phyloP scores from a whole-genome alignment of 2,113 vertebrate genomes.

The Melierax canorus region DNA sequence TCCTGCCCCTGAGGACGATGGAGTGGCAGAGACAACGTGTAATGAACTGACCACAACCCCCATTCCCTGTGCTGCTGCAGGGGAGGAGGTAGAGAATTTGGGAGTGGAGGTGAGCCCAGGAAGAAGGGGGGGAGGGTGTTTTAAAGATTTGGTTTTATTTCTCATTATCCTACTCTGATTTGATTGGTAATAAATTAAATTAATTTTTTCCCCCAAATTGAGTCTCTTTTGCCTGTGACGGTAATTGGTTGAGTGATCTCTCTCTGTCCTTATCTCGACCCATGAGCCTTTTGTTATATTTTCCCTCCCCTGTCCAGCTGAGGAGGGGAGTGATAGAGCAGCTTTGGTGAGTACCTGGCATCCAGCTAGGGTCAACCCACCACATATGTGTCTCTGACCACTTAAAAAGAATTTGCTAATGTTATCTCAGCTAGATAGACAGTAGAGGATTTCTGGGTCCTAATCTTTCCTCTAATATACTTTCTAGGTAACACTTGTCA shows the following conservation, averaged over 20 bases:
- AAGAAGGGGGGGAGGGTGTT: not conserved
- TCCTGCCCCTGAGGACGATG: no score
- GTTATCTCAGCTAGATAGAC: not conserved
- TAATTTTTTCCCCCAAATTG: not conserved
- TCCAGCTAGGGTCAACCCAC: not conserved
- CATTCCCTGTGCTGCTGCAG: no score
- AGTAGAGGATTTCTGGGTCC: not conserved
- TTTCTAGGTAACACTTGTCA: not conserved
- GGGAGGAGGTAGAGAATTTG: no score
- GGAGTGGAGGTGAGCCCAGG: no score
- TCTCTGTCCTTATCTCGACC: not conserved
- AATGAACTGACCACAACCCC: no score
- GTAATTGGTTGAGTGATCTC: not conserved
- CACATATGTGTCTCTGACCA: not conserved
- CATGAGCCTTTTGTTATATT: not conserved
- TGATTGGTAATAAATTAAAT: not conserved
- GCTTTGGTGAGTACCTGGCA: not conserved
- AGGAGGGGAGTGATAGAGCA: not conserved
- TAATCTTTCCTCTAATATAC: not conserved
- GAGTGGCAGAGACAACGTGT: no score
- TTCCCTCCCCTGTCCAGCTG: not conserved
- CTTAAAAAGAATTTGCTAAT: not conserved
- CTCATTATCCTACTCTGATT: not conserved
- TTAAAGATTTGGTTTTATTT: not conserved
- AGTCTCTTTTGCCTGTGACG: not conserved